Percentiles rank a stretch among this genome's conserved stretches.
phyloP scores from a whole-genome alignment of 2,888 invertebrate species.

The Dasypogon diadema region DNA sequence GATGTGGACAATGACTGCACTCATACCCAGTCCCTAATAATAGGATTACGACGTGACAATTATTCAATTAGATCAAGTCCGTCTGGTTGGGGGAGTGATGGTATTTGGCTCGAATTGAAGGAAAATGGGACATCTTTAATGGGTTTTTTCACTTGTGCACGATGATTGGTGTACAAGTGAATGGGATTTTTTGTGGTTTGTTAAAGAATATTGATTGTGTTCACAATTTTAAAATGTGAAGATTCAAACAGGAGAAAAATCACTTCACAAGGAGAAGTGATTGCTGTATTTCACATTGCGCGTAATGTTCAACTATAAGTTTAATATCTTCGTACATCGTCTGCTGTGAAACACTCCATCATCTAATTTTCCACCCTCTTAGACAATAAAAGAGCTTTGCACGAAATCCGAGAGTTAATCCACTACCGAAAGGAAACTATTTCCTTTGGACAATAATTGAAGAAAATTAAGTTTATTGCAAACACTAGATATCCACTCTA shows the following conservation, averaged over 20 bases:
- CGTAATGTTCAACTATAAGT: no score
- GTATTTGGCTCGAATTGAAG: no score
- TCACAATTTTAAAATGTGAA: no score
- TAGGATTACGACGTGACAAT: conserved; percentile 41
- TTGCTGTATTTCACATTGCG: no score
- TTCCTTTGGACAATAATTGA: conserved; percentile 53
- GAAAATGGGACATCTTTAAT: neutral
- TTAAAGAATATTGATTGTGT: no score
- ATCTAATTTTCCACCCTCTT: conserved; percentile 24
- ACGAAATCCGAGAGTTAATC: conserved; percentile 7
- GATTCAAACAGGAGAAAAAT: no score
- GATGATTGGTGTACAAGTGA: no score
- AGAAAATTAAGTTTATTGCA: conserved; percentile 55
- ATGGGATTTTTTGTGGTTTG: no score
- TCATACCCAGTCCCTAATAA: conserved; percentile 14
- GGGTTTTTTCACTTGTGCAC: no score
- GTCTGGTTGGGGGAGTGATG: neutral
- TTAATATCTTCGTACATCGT: no score
- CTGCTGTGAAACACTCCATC: neutral
- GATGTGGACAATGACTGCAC: conserved; percentile 36
- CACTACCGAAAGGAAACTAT: conserved; percentile 31
- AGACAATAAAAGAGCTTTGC: conserved; percentile 11
- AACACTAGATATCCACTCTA: conserved; percentile 54
- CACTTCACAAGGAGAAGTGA: no score
- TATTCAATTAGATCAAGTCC: conserved; percentile 34